A percentile compares a stretch with the other conserved stretches of the same genome.
These are phyloP conservation scores for Caenorhabditis brenneri DNA, from an alignment of 1,140 invertebrate genomes.

Conservation along the genomic window DNA sequence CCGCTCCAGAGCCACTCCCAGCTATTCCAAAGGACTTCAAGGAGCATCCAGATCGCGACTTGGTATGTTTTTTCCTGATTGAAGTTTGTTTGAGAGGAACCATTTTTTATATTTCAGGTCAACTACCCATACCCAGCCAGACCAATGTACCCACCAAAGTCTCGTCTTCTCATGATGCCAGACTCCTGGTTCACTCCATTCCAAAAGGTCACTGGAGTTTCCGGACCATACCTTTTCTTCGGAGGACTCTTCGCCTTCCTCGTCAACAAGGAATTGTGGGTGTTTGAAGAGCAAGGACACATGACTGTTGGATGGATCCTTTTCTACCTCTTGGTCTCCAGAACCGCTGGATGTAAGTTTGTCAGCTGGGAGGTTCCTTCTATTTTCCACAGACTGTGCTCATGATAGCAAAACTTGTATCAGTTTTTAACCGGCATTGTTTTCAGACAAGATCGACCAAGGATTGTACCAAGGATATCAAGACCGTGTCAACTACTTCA, in stretches of 20 bases:
- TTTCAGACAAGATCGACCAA: constrained; percentile 64
- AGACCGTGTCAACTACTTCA: constrained; percentile 60
- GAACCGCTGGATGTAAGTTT: constrained; percentile 63
- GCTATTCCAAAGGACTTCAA: constrained; percentile 67
- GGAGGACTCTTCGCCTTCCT: constrained; percentile 66
- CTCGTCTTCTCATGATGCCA: constrained; percentile 65
- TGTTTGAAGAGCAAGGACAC: constrained; percentile 69
- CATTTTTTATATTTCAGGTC: constrained; percentile 46
- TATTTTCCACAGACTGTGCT: too few species aligned
- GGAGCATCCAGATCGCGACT: constrained; percentile 68
- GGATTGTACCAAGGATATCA: constrained; percentile 56
- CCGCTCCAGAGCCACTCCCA: constrained; percentile 62
- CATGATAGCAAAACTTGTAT: too few species aligned
- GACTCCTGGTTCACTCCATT: constrained; percentile 69
- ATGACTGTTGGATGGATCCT: constrained; percentile 64
- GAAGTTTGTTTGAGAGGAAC: not conserved
- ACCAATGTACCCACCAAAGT: constrained; percentile 67
- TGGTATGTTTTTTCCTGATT: constrained; percentile 57
- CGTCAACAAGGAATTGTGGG: constrained; percentile 68
- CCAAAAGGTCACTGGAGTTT: constrained; percentile 69
- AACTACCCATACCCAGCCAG: constrained; percentile 69
- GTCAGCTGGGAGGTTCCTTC: too few species aligned
- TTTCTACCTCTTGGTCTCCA: constrained; percentile 61
- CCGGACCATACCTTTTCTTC: constrained; percentile 68
- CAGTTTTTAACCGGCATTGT: too few species aligned